Base-by-base conservation (phyloP, 92 coral and sea anemone species). In the Porites divaricata region DNA sequence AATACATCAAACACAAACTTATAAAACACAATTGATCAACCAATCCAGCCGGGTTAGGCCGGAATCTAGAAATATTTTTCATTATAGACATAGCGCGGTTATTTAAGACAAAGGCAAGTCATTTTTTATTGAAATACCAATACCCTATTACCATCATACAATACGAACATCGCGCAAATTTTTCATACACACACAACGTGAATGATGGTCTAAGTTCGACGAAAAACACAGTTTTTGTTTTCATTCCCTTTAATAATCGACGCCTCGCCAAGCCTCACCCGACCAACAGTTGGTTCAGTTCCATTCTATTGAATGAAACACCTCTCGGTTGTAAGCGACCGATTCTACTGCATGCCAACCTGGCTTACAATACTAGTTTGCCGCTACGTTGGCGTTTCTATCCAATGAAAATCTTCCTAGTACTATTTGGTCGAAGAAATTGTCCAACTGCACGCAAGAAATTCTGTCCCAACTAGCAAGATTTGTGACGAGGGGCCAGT, bases 21-120 rank as follows among this genome's bases (percentile, higher is more conserved):
- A 3, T 28, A 35, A 5, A 54, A 11, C 14, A 54, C 2, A 54
- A 11, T 54, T 54, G 17, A 2, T 54, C 16, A 11, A 54, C 59
- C 16, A 15, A 13, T 54, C 59, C 10, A 7, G 1, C 2, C 20
- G n/a, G 26, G 9, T 21, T 19, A 54, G 77, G 21, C 77, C 56
- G 35, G 62, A 73, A 52, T 73, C 63, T 54, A 12, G 1, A 51
- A 51, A 6, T 77, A 24, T 16, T 53, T 63, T 49, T 63, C 70
- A 12, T 78, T 8, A 19, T 63, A 51, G 77, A 73, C 63, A 52
- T 22, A 21, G 57, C 2, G 68, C 24, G 23, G 83, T 28, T 58
- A 16, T 22, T 57, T 67, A 59, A 69, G 85, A 80, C 85, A 70
- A 56, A 53, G 59, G 51, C 21, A 78, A 63, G 57, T 51, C 45